Evolutionary conservation across 2,113 vertebrate species (phyloP), one percentile per base, ranked within the genome.

Genomic region (Pelodiscus sinensis): DNA sequence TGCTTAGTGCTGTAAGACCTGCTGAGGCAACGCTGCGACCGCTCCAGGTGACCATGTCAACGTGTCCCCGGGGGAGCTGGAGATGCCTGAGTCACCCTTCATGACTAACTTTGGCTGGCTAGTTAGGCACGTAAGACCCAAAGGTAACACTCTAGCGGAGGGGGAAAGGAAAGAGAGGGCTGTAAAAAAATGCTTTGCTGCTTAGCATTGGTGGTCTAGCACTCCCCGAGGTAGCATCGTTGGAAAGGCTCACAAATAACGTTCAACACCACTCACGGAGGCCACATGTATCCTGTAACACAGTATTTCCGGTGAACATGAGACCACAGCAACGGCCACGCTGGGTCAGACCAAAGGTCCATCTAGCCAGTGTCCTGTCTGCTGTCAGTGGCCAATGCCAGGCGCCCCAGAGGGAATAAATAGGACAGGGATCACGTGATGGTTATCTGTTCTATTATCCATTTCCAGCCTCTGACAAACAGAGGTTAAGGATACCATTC

Each of bases 1-100:
- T 81, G 21, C 73, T 79, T 22, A 31, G 31, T 13, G 35, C 25
- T 8, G 1, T 7, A 3, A 35, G 38, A 79, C 16, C 3, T 25
- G 25, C 27, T 15, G 85, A 2, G 35, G 81, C 18, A 77, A 8
- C 9, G 9, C 15, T 79, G 57, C 44, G 38, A 79, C 68, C 82
- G 19, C 60, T 22, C 13, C 25, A 90, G 44, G 9, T 82, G 38
- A 78, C 54, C 51, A 89, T 95, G 90, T 82, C 79, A 65, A 94
- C 85, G 29, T 50, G 27, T 82, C 65, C 77, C 87, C 44, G 81
- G 77, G 75, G 73, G 78, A 52, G 87, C 52, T 13, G 82, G 84
- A 4, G 3, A 14, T 25, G 87, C 56, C 21, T 2, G 15, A 21
- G 25, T 93, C 80, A 56, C 15, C 58, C 5, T 25, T 18, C 31